Evolutionary conservation across 2,888 invertebrate genomes (phyloP).

Genomic region (Phania funesta): DNA sequence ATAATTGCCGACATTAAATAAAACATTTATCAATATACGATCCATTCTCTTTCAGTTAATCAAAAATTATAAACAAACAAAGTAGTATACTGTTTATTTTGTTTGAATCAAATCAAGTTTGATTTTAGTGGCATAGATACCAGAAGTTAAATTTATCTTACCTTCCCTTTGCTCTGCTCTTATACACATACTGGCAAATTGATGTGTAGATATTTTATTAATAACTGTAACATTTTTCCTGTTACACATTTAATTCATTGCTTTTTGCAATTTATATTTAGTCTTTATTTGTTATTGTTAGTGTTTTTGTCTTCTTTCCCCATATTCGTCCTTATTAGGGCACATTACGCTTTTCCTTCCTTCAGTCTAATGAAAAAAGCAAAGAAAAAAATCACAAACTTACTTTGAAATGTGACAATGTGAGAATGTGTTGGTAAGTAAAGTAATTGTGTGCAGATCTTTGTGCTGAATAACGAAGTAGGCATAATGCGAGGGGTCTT

Average conservation of each 20-base stretch:
- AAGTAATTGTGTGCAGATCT: constrained; percentile 5
- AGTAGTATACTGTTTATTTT: no score
- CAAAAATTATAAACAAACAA: no score
- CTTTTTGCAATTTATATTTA: constrained; percentile 47
- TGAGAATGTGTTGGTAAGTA: constrained; percentile 27
- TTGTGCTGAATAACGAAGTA: constrained; percentile 26
- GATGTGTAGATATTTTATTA: constrained; percentile 48
- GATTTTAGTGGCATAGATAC: no score
- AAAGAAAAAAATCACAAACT: not conserved
- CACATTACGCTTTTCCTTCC: constrained; percentile 11
- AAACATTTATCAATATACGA: no score
- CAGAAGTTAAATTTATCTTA: no score
- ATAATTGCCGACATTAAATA: no score
- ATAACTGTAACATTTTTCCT: constrained; percentile 52
- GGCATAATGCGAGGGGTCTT: constrained; percentile 56
- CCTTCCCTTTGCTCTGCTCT: not conserved
- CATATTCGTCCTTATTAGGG: constrained; percentile 3
- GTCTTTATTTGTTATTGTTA: constrained; percentile 18
- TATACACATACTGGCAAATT: not conserved
- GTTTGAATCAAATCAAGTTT: no score
- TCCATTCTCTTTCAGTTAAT: no score
- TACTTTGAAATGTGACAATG: not conserved
- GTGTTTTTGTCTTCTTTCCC: not conserved
- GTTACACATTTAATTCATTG: constrained; percentile 46
- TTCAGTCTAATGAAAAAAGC: constrained; percentile 22